Evolutionary conservation across 2,888 invertebrate species (phyloP).

Genomic region (Lordiphosa andalusiaca): DNA sequence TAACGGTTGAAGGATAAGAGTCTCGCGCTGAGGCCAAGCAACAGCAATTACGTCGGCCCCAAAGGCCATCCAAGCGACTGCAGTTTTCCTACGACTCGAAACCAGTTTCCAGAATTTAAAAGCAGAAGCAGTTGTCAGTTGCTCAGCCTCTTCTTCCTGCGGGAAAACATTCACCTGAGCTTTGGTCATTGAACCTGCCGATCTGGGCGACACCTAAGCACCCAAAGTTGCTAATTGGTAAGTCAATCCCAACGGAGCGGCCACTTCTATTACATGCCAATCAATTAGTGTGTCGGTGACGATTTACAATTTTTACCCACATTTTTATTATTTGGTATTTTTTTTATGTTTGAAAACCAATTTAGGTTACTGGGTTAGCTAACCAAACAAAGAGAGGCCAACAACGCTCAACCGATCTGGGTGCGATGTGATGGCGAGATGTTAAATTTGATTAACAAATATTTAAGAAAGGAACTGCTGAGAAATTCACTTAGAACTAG

Average conservation of each 20-base stretch:
- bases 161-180: conserved; percentile 29
- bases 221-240: conserved; percentile 16
- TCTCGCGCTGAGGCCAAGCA: conserved; percentile 17
- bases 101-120: conserved; percentile 11
- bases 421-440: no score
- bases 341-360: conserved; percentile 9
- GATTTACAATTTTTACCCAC: conserved; percentile 33
- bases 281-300: conserved; percentile 55
- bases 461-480: no score
- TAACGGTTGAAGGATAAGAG: conserved; percentile 43
- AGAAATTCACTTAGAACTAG: no score
- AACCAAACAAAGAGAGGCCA: background rate
- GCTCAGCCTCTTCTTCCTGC: conserved; percentile 48
- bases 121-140: conserved; percentile 58
- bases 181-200: conserved; percentile 60
- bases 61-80: conserved; percentile 57
- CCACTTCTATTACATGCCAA: conserved; percentile 18
- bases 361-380: conserved; percentile 55
- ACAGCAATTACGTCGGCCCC: conserved; percentile 28
- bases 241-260: conserved; percentile 26
- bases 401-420: no score
- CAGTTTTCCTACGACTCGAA: conserved; percentile 25
- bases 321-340: conserved; percentile 12
- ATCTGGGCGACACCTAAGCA: conserved; percentile 17
- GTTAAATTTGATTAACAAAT: no score